Evolutionary conservation across 2,797 vertebrate genomes (phyloP).

Genomic region (Arremon brunneinucha): DNA sequence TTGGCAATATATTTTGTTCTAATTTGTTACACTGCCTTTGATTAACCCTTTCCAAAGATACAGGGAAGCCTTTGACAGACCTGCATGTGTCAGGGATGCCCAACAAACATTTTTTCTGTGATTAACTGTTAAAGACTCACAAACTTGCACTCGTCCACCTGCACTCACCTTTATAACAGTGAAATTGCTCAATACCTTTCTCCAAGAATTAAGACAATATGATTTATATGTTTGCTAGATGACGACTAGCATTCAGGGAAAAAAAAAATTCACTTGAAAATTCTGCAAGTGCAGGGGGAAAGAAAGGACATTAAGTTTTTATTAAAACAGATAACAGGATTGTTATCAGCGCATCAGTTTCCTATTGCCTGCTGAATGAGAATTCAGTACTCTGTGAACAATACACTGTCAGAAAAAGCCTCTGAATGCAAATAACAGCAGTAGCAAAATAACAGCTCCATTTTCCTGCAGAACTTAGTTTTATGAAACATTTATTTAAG

Average conservation of each 20-base stretch:
- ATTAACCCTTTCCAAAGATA: background rate
- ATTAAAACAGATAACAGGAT: constrained; percentile 72
- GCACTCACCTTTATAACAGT: background rate
- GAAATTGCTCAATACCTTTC: background rate
- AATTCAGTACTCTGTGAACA: constrained; percentile 43
- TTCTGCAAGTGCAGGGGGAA: constrained; percentile 12
- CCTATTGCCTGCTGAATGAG: constrained; percentile 68
- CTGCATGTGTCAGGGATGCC: background rate
- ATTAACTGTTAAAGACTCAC: background rate
- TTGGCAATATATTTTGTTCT: background rate
- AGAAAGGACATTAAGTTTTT: constrained; percentile 73
- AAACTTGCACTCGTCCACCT: background rate
- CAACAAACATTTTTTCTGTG: background rate
- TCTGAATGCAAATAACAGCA: background rate
- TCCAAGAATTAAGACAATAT: background rate
- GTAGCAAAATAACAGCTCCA: background rate
- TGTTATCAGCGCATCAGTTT: constrained; percentile 54
- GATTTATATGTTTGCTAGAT: background rate
- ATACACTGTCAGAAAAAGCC: constrained; percentile 39
- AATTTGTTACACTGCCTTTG: background rate
- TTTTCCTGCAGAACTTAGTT: constrained; percentile 24
- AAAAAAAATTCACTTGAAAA: constrained; percentile 31
- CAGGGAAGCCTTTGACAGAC: background rate
- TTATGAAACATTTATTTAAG: constrained; percentile 50
- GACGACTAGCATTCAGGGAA: background rate